Evolutionary conservation across 37 sponge, comb jelly and placozoan species (phyloP).

Genomic region (Geodia barretti): DNA sequence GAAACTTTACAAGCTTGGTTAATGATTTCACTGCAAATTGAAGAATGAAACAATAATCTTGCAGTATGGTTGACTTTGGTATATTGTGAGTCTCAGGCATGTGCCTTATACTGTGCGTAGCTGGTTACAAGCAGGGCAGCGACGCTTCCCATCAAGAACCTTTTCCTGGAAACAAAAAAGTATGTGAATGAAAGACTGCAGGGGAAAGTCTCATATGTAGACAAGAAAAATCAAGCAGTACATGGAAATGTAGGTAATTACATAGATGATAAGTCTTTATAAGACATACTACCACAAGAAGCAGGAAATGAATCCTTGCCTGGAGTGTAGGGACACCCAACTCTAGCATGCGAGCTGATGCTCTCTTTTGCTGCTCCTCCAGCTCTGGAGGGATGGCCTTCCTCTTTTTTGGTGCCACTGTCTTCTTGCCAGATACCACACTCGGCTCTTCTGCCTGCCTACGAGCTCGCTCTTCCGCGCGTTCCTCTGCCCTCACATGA

Average conservation of each 20-base stretch:
- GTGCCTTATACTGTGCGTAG: slow-evolving; percentile 18
- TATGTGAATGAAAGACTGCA: neutral
- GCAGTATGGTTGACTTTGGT: too few relatives aligned
- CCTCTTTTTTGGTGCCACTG: slow-evolving; percentile 10
- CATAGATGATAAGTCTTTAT: neutral
- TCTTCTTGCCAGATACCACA: neutral
- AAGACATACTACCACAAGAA: neutral
- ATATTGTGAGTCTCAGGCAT: too few relatives aligned
- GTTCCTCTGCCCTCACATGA: slow-evolving; percentile 32
- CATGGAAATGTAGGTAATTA: too few relatives aligned
- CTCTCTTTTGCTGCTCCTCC: slow-evolving; percentile 30
- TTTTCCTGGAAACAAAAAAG: slow-evolving; percentile 26
- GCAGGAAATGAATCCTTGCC: slow-evolving; percentile 24
- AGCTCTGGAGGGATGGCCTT: slow-evolving; percentile 33
- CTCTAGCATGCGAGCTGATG: slow-evolving; percentile 20
- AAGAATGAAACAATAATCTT: too few relatives aligned
- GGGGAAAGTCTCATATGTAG: slow-evolving; percentile 4
- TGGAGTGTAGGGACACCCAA: slow-evolving; percentile 31
- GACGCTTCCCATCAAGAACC: slow-evolving; percentile 37
- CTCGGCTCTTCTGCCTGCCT: slow-evolving; percentile 2
- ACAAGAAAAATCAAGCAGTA: neutral
- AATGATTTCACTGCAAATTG: too few relatives aligned
- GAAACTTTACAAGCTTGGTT: too few relatives aligned
- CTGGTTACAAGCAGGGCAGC: slow-evolving; percentile 44
- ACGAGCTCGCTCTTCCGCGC: slow-evolving; percentile 16